Base-by-base conservation (phyloP, 2,113 vertebrate species). In the Anhinga rufa region DNA sequence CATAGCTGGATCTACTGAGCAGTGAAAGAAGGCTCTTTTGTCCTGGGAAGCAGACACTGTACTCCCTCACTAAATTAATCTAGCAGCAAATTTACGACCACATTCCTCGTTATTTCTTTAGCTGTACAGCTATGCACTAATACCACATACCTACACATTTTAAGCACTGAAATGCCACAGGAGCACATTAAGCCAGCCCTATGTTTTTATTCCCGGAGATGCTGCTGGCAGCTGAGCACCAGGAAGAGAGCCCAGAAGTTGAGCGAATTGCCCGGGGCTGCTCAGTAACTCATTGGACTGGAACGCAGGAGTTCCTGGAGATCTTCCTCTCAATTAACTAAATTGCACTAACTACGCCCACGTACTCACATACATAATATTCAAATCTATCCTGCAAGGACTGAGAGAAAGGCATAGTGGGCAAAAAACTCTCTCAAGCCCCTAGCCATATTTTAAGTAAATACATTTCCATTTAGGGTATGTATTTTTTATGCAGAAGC, bases 1-100 rank as follows among this genome's bases (percentile, higher is more conserved):
- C 18, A 17, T 0, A 6, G 55, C 25, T 40, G 24, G 36, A n/a
- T 5, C 19, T 17, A 18, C 40, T 0, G 1, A 70, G 42, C 2
- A 32, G 25, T 21, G 21, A 24, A 49, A 62, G 26, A 4, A 3
- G 2, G 49, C 18, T 62, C 46, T 22, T 24, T 6, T 54, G n/a
- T 36, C 64, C 65, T 52, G 32, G 19, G 42, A 86, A 72, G 42
- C 31, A 60, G 36, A 54, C 34, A 26, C 31, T 3, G 2, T 7
- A 4, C 19, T 52, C 40, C 26, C 31, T 69, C 14, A 4, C 38
- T 24, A 51, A n/a, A 78, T 26, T 49, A 62, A 70, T 13, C 84
- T 74, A 88, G 42, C 13, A 61, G 62, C 38, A 88, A 2, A 94
- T 26, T 52, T 49, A 66, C 38, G 40, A 34, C 48, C 31, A 28